phyloP scores from a whole-genome alignment of 2,113 vertebrate genomes.

The Vicugna pacos region DNA sequence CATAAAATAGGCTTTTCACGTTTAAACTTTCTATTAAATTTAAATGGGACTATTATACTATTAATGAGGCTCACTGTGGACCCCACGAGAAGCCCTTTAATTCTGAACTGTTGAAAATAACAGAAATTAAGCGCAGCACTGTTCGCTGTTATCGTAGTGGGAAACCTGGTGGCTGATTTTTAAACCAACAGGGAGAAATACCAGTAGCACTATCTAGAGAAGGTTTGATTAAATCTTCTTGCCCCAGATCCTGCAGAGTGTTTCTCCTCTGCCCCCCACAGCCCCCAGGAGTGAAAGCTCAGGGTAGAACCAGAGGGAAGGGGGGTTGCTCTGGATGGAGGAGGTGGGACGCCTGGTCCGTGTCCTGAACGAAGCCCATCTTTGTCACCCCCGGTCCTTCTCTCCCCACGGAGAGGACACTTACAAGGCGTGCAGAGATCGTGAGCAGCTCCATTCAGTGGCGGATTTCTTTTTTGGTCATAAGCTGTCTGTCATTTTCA shows the following conservation, averaged over 20 bases:
- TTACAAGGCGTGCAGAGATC: no score
- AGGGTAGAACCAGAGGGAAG: not conserved
- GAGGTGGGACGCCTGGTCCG: rapidly evolving
- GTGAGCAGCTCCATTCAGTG: not conserved
- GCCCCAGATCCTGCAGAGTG: not conserved
- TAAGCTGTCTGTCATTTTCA: slow-evolving; percentile 22
- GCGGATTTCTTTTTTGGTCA: not conserved
- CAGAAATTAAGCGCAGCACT: not conserved
- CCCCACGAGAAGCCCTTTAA: not conserved
- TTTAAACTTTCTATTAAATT: not conserved
- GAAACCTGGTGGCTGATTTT: not conserved
- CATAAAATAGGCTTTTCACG: not conserved
- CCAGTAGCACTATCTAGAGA: not conserved
- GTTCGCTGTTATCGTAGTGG: not conserved
- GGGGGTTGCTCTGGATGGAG: not conserved
- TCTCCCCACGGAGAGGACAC: not conserved
- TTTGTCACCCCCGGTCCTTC: rapidly evolving
- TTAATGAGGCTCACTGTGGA: not conserved
- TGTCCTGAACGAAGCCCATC: not conserved
- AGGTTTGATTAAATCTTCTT: not conserved
- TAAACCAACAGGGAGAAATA: not conserved
- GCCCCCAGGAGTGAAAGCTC: not conserved
- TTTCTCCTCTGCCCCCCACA: not conserved
- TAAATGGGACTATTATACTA: slow-evolving; percentile 23
- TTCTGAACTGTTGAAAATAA: not conserved